Evolutionary conservation across 2,888 invertebrate species (phyloP).

Genomic region (Antitype chi): DNA sequence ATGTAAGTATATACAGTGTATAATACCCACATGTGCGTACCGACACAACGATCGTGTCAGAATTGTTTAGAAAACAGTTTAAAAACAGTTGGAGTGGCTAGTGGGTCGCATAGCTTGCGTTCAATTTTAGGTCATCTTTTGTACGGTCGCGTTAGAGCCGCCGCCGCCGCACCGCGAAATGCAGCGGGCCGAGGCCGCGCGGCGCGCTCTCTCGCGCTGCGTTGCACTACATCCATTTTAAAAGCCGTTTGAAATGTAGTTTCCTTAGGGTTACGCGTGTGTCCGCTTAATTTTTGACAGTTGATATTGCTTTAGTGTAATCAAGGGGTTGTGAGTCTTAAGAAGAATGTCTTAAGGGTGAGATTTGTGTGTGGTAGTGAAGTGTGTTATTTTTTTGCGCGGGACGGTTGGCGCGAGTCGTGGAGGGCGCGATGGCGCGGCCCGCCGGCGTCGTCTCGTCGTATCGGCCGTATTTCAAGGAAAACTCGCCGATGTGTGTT

Average conservation of each 20-base stretch:
- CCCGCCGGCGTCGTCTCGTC: slow-evolving; percentile 76
- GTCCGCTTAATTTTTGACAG: slow-evolving; percentile 90
- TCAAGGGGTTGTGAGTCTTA: slow-evolving; percentile 85
- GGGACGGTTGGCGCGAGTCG: slow-evolving; percentile 86
- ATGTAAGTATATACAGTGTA: slow-evolving; percentile 85
- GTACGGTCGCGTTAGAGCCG: slow-evolving; percentile 86
- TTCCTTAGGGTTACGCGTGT: slow-evolving; percentile 88
- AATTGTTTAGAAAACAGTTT: slow-evolving; percentile 84
- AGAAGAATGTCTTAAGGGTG: slow-evolving; percentile 77
- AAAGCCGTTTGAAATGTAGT: slow-evolving; percentile 86
- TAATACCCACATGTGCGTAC: slow-evolving; percentile 75
- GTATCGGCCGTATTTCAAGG: slow-evolving; percentile 84
- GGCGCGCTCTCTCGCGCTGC: slow-evolving; percentile 82
- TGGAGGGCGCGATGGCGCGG: slow-evolving; percentile 80
- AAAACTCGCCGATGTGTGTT: slow-evolving; percentile 82
- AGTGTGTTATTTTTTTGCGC: slow-evolving; percentile 88
- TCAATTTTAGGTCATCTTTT: slow-evolving; percentile 90
- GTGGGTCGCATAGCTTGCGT: slow-evolving; percentile 83
- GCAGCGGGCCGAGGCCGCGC: slow-evolving; percentile 89
- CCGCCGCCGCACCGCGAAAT: slow-evolving; percentile 87
- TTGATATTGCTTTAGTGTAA: slow-evolving; percentile 84
- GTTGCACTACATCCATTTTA: slow-evolving; percentile 87
- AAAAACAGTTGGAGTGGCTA: slow-evolving; percentile 79
- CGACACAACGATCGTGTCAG: slow-evolving; percentile 79
- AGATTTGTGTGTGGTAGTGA: slow-evolving; percentile 77